phyloP scores from a whole-genome alignment of 2,113 vertebrate genomes.

The Myanophis thanlyinensis region DNA sequence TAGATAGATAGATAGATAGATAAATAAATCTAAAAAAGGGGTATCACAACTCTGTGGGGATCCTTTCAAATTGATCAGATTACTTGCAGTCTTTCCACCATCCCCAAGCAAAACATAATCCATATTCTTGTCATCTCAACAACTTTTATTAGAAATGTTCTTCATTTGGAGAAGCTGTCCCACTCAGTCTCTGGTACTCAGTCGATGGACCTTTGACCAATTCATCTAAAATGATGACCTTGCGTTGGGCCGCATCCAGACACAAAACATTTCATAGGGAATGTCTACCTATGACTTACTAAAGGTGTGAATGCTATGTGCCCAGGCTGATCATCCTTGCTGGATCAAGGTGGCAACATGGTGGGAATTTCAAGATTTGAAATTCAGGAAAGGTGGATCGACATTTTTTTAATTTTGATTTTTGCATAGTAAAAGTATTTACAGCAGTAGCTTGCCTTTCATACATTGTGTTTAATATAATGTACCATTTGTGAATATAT shows the following conservation, averaged over 20 bases:
- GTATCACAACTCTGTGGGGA: background rate
- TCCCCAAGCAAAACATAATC: background rate
- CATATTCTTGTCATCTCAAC: background rate
- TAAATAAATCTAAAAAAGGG: too few species aligned
- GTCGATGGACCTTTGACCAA: background rate
- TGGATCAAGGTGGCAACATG: background rate
- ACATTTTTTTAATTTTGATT: background rate
- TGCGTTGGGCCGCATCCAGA: background rate
- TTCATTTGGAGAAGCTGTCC: background rate
- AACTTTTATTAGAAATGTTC: background rate
- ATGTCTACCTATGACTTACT: background rate
- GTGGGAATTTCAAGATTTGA: conserved; percentile 31
- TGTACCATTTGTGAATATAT: conserved; percentile 61
- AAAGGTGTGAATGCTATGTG: background rate
- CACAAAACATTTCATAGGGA: background rate
- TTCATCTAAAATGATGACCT: background rate
- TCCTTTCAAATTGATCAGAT: background rate
- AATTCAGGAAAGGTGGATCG: conserved; percentile 36
- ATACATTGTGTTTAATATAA: conserved; percentile 53
- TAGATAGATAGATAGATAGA: too few species aligned
- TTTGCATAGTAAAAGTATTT: conserved; percentile 6
- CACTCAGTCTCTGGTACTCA: background rate
- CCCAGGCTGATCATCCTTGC: background rate
- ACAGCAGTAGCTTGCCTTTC: conserved; percentile 52
- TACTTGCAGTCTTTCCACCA: background rate